Conservation (phyloP, 2,113 vertebrate genomes). For the Procavia capensis region DNA sequence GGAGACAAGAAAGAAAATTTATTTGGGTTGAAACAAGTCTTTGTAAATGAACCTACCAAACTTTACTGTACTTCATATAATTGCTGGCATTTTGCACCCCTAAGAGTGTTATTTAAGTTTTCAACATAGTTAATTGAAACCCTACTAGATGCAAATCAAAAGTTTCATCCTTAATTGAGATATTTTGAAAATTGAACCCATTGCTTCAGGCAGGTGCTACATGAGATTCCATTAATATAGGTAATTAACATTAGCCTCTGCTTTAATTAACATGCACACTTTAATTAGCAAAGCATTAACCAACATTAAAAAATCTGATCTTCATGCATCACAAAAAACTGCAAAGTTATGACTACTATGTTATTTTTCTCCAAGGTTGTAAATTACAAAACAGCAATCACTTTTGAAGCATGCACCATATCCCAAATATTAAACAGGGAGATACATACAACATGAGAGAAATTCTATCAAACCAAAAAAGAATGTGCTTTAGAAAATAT, state of each 20-base stretch:
- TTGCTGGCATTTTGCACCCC: conserved; percentile 89
- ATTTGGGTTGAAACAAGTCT: not conserved
- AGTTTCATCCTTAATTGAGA: conserved; percentile 95
- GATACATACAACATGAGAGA: conserved; percentile 52
- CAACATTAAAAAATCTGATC: conserved; percentile 96
- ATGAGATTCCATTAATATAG: conserved; percentile 98
- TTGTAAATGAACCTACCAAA: conserved; percentile 83
- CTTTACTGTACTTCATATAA: conserved; percentile 85
- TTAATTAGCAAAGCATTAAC: conserved; percentile 98
- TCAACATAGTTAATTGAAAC: conserved; percentile 91
- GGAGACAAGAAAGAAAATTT: conserved; percentile 53
- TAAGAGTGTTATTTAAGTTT: conserved; percentile 92
- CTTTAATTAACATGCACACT: conserved; percentile 99
- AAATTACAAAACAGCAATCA: conserved; percentile 85
- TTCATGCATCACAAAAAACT: conserved; percentile 92
- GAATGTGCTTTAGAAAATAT: conserved; percentile 54
- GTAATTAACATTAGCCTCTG: conserved; percentile 98
- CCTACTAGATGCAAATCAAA: conserved; percentile 93
- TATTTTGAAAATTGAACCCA: conserved; percentile 97
- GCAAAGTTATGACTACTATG: conserved; percentile 89
- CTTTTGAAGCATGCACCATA: conserved; percentile 77
- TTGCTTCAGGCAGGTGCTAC: conserved; percentile 97
- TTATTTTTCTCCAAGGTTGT: conserved; percentile 89
- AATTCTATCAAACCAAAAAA: conserved; percentile 59
- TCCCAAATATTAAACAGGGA: conserved; percentile 76